phyloP scores from a whole-genome alignment of 2,797 vertebrate species.

The Cossypha heuglini region DNA sequence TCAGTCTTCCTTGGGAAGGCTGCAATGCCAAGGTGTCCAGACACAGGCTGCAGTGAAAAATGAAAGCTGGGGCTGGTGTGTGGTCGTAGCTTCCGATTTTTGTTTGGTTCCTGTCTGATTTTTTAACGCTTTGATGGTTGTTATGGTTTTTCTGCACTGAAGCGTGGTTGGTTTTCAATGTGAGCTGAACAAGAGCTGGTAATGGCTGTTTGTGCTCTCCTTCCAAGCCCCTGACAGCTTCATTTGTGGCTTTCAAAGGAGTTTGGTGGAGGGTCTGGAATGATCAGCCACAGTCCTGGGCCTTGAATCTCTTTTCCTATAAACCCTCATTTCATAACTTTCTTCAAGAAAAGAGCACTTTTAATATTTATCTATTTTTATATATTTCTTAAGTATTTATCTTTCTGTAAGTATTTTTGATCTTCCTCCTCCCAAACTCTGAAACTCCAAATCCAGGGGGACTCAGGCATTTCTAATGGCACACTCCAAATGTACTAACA shows the following conservation, averaged over 20 bases:
- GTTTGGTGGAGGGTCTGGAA: not conserved
- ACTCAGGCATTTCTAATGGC: not conserved
- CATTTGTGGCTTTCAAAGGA: not conserved
- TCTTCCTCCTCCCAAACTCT: not conserved
- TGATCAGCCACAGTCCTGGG: not conserved
- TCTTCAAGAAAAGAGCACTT: not conserved
- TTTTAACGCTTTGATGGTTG: not conserved
- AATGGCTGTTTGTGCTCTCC: not conserved
- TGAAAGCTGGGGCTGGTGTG: not conserved
- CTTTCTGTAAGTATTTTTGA: not conserved
- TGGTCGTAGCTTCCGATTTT: not conserved
- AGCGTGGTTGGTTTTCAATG: not conserved
- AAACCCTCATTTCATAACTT: not conserved
- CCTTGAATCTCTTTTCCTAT: not conserved
- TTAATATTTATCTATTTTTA: not conserved
- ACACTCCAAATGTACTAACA: not conserved
- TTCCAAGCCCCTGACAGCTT: not conserved
- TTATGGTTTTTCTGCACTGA: not conserved
- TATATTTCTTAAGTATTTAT: not conserved
- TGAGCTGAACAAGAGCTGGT: not conserved
- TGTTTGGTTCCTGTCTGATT: not conserved
- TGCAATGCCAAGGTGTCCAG: conserved; percentile 24
- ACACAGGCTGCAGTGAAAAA: not conserved
- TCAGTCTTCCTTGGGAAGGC: conserved; percentile 28
- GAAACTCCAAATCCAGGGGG: not conserved